A percentile compares a stretch with the other conserved stretches of the same genome.
phyloP scores from a whole-genome alignment of 2,113 vertebrate species.

The Carassius carassius region DNA sequence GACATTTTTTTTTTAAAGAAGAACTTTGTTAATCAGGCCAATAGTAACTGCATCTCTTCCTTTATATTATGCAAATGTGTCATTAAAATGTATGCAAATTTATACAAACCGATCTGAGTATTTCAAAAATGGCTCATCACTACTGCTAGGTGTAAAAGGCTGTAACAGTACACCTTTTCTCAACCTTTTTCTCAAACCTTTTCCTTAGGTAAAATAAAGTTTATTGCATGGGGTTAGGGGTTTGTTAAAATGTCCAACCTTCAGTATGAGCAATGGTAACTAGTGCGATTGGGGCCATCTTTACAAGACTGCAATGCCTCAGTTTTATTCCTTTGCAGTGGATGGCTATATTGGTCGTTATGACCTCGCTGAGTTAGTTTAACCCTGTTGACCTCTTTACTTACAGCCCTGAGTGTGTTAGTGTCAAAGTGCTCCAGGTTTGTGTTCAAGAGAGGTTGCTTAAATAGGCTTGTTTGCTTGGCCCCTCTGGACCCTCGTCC shows the following conservation, averaged over 20 bases:
- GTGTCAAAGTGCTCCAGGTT: slow-evolving; percentile 49
- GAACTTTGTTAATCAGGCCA: no score
- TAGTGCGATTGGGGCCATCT: background rate
- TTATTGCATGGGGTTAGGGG: background rate
- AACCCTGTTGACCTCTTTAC: slow-evolving; percentile 71
- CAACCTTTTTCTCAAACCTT: background rate
- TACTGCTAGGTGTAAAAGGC: background rate
- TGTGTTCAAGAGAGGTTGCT: slow-evolving; percentile 50
- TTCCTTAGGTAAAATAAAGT: background rate
- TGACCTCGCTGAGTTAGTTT: slow-evolving; percentile 70
- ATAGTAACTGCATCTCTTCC: no score
- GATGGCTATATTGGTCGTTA: slow-evolving; percentile 62
- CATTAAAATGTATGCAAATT: no score
- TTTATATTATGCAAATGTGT: no score
- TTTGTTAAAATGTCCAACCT: background rate
- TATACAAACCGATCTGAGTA: no score
- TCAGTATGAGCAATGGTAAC: background rate
- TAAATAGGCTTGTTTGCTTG: slow-evolving; percentile 73
- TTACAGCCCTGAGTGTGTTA: slow-evolving; percentile 50
- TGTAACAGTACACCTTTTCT: background rate
- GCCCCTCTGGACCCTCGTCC: slow-evolving; percentile 53
- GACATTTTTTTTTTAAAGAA: no score
- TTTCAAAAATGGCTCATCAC: no score
- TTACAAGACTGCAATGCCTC: background rate
- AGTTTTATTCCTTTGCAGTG: slow-evolving; percentile 25